phyloP scores from a whole-genome alignment of 2,113 vertebrate genomes.

The Galemys pyrenaicus region DNA sequence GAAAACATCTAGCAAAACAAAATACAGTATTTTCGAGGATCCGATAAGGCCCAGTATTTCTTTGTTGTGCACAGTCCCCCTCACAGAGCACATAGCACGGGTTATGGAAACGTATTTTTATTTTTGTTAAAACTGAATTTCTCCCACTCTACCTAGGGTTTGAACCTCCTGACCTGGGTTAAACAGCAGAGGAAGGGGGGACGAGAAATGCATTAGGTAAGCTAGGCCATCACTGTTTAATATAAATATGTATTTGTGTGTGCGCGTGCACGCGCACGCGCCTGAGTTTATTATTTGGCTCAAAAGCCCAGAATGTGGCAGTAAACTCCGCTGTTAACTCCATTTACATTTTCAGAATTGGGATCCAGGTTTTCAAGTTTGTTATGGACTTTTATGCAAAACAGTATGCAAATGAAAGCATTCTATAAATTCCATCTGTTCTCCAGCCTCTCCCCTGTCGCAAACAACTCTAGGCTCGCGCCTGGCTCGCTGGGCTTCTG shows the following conservation, averaged over 20 bases:
- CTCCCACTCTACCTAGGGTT: not conserved
- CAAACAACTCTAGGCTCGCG: not conserved
- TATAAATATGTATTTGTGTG: not conserved
- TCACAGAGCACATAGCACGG: too few species aligned
- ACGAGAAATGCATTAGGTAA: not conserved
- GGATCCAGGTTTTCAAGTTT: constrained; percentile 56
- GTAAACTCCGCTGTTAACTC: not conserved
- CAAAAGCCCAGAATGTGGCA: constrained; percentile 10
- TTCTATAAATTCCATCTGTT: not conserved
- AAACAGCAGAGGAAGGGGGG: not conserved
- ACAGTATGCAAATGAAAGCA: constrained; percentile 20
- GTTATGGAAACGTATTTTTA: not conserved
- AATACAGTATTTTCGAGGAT: not conserved
- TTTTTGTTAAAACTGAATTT: not conserved
- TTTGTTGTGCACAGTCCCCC: not conserved
- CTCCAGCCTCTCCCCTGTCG: not conserved
- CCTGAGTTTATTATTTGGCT: not conserved
- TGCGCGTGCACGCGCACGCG: not conserved
- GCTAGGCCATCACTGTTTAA: not conserved
- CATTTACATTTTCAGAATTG: not conserved
- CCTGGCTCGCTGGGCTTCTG: rapidly evolving
- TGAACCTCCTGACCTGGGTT: not conserved
- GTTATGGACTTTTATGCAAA: constrained; percentile 51
- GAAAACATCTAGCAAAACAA: constrained; percentile 41
- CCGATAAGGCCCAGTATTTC: not conserved